These are phyloP conservation scores for Cantharis lateralis DNA, from an alignment of 2,888 invertebrate genomes.

Conservation along the genomic window DNA sequence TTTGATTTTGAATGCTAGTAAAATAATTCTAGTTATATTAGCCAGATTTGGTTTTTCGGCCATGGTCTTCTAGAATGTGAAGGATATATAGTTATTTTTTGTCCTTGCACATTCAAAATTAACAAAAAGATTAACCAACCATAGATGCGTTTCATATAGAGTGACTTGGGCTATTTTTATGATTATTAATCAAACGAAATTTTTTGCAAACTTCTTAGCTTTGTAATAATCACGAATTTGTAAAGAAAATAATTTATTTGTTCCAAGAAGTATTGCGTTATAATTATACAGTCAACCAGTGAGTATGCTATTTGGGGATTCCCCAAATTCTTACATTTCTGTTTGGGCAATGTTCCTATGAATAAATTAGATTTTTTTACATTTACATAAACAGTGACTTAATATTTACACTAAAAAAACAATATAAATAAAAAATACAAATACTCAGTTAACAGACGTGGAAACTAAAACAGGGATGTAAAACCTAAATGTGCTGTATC, in stretches of 20 bases:
- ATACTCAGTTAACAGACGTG: neutral
- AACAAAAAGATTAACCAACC: too few species aligned
- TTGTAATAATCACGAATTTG: neutral
- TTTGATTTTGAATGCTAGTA: too few species aligned
- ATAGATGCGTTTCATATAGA: too few species aligned
- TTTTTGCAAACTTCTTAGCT: neutral
- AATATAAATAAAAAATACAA: neutral
- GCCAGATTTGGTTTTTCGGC: too few species aligned
- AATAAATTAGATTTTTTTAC: neutral
- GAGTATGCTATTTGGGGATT: too few species aligned
- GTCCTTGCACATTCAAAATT: too few species aligned
- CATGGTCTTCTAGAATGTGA: too few species aligned
- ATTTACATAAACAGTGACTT: neutral
- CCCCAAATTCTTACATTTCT: neutral
- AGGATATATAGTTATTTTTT: too few species aligned
- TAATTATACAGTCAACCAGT: too few species aligned
- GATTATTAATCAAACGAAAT: too few species aligned
- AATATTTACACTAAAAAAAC: neutral
- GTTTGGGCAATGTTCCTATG: neutral
- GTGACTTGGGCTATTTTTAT: too few species aligned
- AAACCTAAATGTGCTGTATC: neutral
- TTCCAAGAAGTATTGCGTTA: too few species aligned
- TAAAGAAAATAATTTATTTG: neutral
- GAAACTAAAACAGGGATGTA: neutral
- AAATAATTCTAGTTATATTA: neutral